A percentile compares a stretch with the other conserved stretches of the same genome.
phyloP scores from a whole-genome alignment of 2,888 invertebrate species.

The Dendrolimus houi region DNA sequence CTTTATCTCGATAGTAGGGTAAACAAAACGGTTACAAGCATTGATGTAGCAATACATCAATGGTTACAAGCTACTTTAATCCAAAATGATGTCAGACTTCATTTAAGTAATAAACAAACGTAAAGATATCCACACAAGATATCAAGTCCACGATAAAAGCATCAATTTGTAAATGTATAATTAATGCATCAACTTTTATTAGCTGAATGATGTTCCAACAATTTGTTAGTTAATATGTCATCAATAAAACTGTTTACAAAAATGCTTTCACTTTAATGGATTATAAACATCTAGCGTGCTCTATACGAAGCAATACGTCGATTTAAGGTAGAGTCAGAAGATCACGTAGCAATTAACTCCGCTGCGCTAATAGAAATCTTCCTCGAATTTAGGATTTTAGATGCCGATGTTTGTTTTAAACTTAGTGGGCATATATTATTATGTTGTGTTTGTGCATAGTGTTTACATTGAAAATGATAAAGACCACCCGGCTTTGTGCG shows the following conservation, averaged over 20 bases:
- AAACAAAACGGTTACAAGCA: no score
- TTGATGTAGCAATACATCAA: no score
- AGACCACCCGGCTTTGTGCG: slow-evolving; percentile 66
- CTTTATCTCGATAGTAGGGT: no score
- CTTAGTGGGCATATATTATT: slow-evolving; percentile 44
- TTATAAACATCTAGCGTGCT: neutral
- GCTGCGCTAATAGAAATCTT: slow-evolving; percentile 20
- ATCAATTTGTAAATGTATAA: no score
- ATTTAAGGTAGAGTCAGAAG: neutral
- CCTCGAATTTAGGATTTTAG: slow-evolving; percentile 14
- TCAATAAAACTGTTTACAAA: neutral
- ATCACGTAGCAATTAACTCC: slow-evolving; percentile 16
- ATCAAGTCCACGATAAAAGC: no score
- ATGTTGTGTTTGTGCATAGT: slow-evolving; percentile 50
- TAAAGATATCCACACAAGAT: no score
- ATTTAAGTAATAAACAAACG: no score
- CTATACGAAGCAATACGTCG: neutral
- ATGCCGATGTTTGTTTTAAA: slow-evolving; percentile 47
- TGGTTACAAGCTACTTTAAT: no score
- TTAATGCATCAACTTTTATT: no score
- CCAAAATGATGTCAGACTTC: no score
- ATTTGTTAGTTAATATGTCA: neutral
- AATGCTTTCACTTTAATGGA: neutral
- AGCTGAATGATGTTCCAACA: no score
- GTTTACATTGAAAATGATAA: slow-evolving; percentile 71